Percentiles rank a stretch among this genome's conserved stretches.
Evolutionary conservation across 1,140 invertebrate species (phyloP).

Genomic region (Drosophila lowei): DNA sequence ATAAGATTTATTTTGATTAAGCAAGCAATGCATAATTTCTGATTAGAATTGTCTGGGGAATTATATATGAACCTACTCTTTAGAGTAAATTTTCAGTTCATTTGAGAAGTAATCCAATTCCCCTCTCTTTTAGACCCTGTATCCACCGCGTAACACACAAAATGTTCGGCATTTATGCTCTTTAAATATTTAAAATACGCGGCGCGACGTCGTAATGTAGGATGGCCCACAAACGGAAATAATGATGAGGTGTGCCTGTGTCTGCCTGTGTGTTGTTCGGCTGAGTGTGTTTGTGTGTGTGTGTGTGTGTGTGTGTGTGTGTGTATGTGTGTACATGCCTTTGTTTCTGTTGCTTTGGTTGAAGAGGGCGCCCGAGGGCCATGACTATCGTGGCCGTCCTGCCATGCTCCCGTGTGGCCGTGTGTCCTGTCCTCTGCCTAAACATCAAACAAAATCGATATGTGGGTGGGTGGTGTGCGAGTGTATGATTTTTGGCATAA

Average conservation of each 20-base stretch:
- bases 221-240: constrained; percentile 53
- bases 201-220: constrained; percentile 49
- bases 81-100: not conserved
- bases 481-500: constrained; percentile 75
- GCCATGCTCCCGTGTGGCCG: constrained; percentile 29
- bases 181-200: constrained; percentile 77
- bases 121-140: constrained; percentile 5
- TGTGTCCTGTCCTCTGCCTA: constrained; percentile 43
- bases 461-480: constrained; percentile 48
- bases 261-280: too few relatives aligned
- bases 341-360: constrained; percentile 41
- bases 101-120: not conserved
- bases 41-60: too few relatives aligned
- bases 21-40: too few relatives aligned
- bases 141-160: constrained; percentile 48
- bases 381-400: constrained; percentile 37
- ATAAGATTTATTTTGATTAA: too few relatives aligned
- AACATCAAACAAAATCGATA: constrained; percentile 81
- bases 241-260: constrained; percentile 51
- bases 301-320: not conserved
- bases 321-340: constrained; percentile 19
- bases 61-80: not conserved
- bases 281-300: too few relatives aligned
- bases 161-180: constrained; percentile 59
- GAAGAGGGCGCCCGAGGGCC: constrained; percentile 25